Conservation (phyloP, 2,797 vertebrate species). For the Tamandua tetradactyla region DNA sequence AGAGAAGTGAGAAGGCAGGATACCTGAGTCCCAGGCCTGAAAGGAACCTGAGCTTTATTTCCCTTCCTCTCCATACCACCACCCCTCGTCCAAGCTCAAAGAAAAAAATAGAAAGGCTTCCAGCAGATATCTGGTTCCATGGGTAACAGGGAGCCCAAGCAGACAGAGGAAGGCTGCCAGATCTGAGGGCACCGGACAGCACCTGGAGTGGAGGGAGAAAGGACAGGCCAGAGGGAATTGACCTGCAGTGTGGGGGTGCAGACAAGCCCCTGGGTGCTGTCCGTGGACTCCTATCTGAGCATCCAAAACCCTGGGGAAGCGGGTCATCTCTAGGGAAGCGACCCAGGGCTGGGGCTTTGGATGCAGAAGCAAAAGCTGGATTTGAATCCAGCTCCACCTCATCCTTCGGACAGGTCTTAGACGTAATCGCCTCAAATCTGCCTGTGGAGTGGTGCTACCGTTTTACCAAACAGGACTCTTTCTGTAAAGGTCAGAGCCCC, state of each 20-base stretch:
- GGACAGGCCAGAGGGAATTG: background rate
- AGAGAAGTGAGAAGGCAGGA: too few relatives aligned
- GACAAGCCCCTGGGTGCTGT: background rate
- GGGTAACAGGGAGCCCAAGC: constrained; percentile 27
- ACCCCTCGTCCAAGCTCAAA: constrained; percentile 12
- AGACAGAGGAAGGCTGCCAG: background rate
- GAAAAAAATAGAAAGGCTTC: constrained; percentile 42
- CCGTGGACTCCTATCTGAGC: fast-evolving
- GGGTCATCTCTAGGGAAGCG: background rate
- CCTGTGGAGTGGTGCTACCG: background rate
- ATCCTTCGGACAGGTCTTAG: background rate
- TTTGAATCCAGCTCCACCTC: background rate
- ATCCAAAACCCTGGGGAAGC: too few relatives aligned
- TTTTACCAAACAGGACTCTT: background rate
- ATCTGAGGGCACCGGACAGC: background rate
- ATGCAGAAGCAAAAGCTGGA: background rate
- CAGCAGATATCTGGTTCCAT: constrained; percentile 51
- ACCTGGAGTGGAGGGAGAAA: too few relatives aligned
- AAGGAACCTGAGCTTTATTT: background rate
- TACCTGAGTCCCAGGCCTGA: background rate
- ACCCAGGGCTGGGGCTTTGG: background rate
- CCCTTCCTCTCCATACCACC: background rate
- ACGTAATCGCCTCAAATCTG: background rate
- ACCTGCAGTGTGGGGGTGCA: background rate
- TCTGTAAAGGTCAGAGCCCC: background rate